These are phyloP conservation scores for Parnassius apollo DNA, from an alignment of 2,888 invertebrate species.

Conservation along the genomic window DNA sequence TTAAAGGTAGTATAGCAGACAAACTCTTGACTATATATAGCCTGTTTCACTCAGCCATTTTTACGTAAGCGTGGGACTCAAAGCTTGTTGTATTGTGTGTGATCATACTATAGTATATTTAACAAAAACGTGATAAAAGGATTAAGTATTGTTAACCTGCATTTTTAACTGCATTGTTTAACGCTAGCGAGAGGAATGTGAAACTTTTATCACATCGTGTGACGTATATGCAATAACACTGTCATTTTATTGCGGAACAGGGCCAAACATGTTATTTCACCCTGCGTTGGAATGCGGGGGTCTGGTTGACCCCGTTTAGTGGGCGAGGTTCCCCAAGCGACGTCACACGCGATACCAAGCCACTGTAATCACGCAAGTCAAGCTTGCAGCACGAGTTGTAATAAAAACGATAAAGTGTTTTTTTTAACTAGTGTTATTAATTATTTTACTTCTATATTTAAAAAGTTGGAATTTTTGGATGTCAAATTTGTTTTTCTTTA, in stretches of 20 bases:
- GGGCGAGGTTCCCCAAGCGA: constrained; percentile 60
- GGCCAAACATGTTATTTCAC: constrained; percentile 72
- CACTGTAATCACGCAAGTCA: constrained; percentile 74
- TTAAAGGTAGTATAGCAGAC: no score
- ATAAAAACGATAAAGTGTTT: constrained; percentile 31
- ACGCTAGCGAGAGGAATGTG: constrained; percentile 25
- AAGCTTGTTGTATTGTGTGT: no score
- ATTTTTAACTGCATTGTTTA: neutral
- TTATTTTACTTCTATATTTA: neutral
- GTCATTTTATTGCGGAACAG: constrained; percentile 70
- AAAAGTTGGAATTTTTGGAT: neutral
- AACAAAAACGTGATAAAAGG: no score
- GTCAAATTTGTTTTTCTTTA: neutral
- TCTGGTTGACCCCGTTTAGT: constrained; percentile 54
- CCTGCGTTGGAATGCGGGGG: constrained; percentile 65
- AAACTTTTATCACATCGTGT: constrained; percentile 33
- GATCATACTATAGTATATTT: no score
- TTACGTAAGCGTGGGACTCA: no score
- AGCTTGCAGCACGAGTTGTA: constrained; percentile 26
- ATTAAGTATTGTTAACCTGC: neutral
- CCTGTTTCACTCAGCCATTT: no score
- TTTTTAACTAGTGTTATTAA: no score
- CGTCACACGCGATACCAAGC: constrained; percentile 72
- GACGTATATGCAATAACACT: constrained; percentile 63
- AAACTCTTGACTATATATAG: no score